These are phyloP conservation scores for Zaprionus capensis DNA, from an alignment of 1,140 invertebrate species.

Conservation along the genomic window DNA sequence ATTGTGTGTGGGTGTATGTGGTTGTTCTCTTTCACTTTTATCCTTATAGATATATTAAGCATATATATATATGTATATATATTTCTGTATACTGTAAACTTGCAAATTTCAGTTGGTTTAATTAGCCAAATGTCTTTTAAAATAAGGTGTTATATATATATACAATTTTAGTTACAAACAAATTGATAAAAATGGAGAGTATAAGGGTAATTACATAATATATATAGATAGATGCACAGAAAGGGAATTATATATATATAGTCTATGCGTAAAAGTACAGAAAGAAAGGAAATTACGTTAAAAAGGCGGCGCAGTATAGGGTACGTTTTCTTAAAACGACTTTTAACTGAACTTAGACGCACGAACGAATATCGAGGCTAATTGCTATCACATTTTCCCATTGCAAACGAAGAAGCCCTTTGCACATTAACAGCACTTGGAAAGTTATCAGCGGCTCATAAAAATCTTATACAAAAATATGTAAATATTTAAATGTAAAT, in stretches of 20 bases:
- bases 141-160: constrained; percentile 21
- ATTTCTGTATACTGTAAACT: constrained; percentile 2
- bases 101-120: constrained; percentile 25
- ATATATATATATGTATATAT: constrained; percentile 5
- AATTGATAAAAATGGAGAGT: constrained; percentile 6
- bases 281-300: constrained; percentile 15
- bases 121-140: constrained; percentile 9
- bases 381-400: constrained; percentile 68
- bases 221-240: constrained; percentile 13
- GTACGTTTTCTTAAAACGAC: constrained; percentile 20
- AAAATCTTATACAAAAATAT: constrained; percentile 66
- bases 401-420: constrained; percentile 47
- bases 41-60: constrained; percentile 15
- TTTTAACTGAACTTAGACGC: constrained; percentile 35
- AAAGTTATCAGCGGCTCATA: constrained; percentile 66
- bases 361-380: constrained; percentile 48
- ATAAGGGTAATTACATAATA: constrained; percentile 10
- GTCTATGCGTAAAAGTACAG: constrained; percentile 7
- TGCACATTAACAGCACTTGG: constrained; percentile 42
- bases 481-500: constrained; percentile 31
- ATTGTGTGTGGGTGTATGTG: constrained; percentile 31
- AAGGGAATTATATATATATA: constrained; percentile 26
- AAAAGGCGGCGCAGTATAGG: constrained; percentile 16
- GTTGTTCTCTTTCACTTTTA: background rate
- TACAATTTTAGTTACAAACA: constrained; percentile 36